A percentile compares a stretch with the other conserved stretches of the same genome.
phyloP scores from a whole-genome alignment of 1,140 invertebrate genomes.

The Aleiodes sp. region DNA sequence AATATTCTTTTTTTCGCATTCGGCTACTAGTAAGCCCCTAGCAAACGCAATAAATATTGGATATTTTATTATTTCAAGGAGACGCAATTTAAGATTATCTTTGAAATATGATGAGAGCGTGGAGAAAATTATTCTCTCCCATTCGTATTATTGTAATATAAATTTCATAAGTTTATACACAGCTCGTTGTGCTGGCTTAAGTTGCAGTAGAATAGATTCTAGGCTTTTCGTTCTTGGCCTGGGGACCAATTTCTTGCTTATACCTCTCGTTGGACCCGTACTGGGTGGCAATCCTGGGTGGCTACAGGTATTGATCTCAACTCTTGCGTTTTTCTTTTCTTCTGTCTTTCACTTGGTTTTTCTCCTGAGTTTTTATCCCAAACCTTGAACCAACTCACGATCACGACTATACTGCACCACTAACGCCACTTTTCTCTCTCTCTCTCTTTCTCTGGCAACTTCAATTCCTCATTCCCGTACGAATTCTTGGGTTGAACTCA shows the following conservation, averaged over 20 bases:
- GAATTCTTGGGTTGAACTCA: slow-evolving; percentile 63
- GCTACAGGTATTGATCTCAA: slow-evolving; percentile 57
- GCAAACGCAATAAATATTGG: too few species aligned
- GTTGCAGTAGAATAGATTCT: too few species aligned
- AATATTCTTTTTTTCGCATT: too few species aligned
- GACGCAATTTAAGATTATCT: too few species aligned
- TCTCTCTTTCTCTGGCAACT: slow-evolving; percentile 51
- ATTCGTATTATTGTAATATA: too few species aligned
- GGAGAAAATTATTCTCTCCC: too few species aligned
- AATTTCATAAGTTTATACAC: too few species aligned
- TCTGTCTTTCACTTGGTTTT: too few species aligned
- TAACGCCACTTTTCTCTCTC: background rate
- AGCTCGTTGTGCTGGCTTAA: too few species aligned
- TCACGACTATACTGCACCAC: slow-evolving; percentile 32
- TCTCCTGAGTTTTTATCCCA: slow-evolving; percentile 58
- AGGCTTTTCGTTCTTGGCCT: slow-evolving; percentile 38
- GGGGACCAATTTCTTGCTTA: slow-evolving; percentile 44
- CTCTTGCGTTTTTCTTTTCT: slow-evolving; percentile 45
- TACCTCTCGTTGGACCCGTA: slow-evolving; percentile 26
- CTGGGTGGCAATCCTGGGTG: slow-evolving; percentile 41
- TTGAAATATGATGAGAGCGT: too few species aligned
- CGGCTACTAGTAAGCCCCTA: too few species aligned
- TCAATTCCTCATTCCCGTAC: slow-evolving; percentile 62
- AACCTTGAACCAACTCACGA: slow-evolving; percentile 40
- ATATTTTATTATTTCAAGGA: too few species aligned